phyloP scores from a whole-genome alignment of 2,888 invertebrate genomes.

The Beris chalybata region DNA sequence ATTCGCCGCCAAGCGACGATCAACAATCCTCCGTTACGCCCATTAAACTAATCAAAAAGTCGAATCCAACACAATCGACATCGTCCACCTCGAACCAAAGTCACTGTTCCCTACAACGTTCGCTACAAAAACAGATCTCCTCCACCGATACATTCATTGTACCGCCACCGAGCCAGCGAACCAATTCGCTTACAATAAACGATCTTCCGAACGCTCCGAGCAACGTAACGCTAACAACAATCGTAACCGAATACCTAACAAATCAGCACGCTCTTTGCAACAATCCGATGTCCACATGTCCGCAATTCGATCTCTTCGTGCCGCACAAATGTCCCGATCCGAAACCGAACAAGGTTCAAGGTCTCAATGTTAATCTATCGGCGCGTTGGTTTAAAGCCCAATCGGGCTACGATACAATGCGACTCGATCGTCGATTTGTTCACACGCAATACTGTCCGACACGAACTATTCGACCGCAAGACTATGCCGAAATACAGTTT shows the following conservation, averaged over 20 bases:
- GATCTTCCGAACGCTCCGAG: conserved; percentile 49
- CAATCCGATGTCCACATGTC: conserved; percentile 97
- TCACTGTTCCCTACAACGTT: conserved; percentile 43
- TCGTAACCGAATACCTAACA: conserved; percentile 94
- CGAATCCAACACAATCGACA: conserved; percentile 33
- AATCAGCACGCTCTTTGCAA: conserved; percentile 98
- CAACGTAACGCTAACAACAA: conserved; percentile 78
- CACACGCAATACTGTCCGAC: conserved; percentile 81
- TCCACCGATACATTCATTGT: conserved; percentile 36
- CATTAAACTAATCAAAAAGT: conserved; percentile 49
- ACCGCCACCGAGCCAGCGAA: conserved; percentile 43
- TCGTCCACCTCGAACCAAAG: conserved; percentile 17
- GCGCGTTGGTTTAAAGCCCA: conserved; percentile 63
- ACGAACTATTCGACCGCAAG: conserved; percentile 69
- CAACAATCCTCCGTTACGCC: conserved; percentile 43
- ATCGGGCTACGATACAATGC: conserved; percentile 62
- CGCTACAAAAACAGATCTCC: conserved; percentile 60
- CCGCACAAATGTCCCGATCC: conserved; percentile 97
- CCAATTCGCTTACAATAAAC: conserved; percentile 46
- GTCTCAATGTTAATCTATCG: conserved; percentile 69
- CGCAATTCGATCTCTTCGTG: conserved; percentile 92
- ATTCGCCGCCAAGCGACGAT: conserved; percentile 10
- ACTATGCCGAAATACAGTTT: conserved; percentile 71
- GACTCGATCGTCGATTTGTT: conserved; percentile 78
- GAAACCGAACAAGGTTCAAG: conserved; percentile 58